Evolutionary conservation across 2,888 invertebrate genomes (phyloP).

Genomic region (Achlya flavicornis): DNA sequence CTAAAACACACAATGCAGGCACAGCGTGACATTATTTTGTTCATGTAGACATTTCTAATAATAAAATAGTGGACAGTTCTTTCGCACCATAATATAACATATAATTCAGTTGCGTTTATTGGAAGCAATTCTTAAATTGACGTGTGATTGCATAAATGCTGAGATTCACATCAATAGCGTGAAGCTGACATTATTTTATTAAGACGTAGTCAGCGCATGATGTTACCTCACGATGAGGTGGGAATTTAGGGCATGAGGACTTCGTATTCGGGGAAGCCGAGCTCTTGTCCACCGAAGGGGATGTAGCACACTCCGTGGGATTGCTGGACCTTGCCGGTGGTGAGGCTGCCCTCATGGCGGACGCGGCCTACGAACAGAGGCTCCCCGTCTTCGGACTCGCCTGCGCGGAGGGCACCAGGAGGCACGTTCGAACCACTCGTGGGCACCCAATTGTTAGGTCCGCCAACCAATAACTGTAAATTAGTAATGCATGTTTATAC

Average conservation of each 20-base stretch:
- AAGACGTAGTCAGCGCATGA: conserved; percentile 4
- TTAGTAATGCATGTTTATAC: background rate
- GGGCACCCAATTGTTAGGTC: conserved; percentile 88
- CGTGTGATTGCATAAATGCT: conserved; percentile 6
- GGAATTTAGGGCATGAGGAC: conserved; percentile 82
- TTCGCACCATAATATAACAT: background rate
- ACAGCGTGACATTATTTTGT: conserved; percentile 33
- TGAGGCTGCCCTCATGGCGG: conserved; percentile 89
- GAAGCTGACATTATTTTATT: background rate
- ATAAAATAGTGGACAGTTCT: conserved; percentile 31
- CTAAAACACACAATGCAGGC: conserved; percentile 38
- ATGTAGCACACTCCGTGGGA: conserved; percentile 93
- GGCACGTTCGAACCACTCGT: conserved; percentile 88
- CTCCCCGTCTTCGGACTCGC: conserved; percentile 90
- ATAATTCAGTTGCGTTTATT: background rate
- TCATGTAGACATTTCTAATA: conserved; percentile 26
- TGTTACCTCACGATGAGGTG: background rate
- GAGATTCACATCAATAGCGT: conserved; percentile 12
- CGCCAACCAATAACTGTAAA: conserved; percentile 82
- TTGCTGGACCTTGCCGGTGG: conserved; percentile 92
- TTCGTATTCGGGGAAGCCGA: conserved; percentile 92
- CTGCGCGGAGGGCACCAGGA: conserved; percentile 88
- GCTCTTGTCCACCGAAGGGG: conserved; percentile 91
- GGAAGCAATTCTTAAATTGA: background rate
- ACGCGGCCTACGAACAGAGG: conserved; percentile 91